Base-by-base conservation (phyloP, 2,888 invertebrate species). In the Orthosia incerta region DNA sequence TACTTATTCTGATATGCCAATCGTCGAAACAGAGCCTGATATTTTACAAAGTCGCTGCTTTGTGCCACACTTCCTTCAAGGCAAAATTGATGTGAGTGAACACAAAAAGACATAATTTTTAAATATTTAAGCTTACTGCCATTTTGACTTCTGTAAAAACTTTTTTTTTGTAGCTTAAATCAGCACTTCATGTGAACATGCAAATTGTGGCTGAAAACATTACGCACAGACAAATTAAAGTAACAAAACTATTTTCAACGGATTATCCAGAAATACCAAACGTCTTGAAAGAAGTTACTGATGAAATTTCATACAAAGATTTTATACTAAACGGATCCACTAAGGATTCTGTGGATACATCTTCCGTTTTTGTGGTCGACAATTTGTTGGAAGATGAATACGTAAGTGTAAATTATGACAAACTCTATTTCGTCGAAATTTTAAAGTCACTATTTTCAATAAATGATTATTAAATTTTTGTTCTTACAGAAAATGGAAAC, bases 121-220 rank as follows among this genome's bases (percentile, higher is more conserved):
- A 31, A 31, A 31, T 31, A 31, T 31, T 31, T 31, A 31, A 31
- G 7, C 31, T 31, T 7, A 31, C 31, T 31, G 5, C 31, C 31
- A 31, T 31, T 31, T 31, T 9, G 0, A 59, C 23, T 68, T 18
- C 4, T 31, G 31, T 31, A 0, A 31, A 31, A 31, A 31, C 31
- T 20, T 39, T 23, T 12, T 23, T 69, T n/a, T 89, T 89, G 48
- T 76, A 93, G 93, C 61, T 91, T 0, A 84, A 89, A 66, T 85
- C 86, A 46, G 90, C 89, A 3, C 46, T 93, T 11, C 87, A 89
- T 62, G 79, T 92, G 45, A 89, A 89, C 45, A 74, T 93, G 7
- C 92, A 93, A 90, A 87, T 93, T 15, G 80, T 92, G 26, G 77
- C 83, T 12, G 92, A 93, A 45, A 93, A 31, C 31, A 31, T 3